Conservation (phyloP, 2,888 invertebrate genomes). For the Aphrophora alni region DNA sequence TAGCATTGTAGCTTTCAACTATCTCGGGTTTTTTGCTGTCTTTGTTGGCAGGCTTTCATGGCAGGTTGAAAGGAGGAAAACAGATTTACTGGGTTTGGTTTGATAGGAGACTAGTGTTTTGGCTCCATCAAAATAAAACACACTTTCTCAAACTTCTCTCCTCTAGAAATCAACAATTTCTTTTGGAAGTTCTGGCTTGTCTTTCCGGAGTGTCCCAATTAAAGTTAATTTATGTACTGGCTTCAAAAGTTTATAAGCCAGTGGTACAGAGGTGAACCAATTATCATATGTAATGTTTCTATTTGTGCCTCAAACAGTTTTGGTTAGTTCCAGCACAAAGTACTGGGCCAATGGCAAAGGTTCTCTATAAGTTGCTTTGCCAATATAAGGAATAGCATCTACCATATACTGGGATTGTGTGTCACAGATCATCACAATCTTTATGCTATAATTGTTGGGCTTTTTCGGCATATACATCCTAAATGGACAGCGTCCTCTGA, state of each 20-base stretch:
- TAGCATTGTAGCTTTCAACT: conserved; percentile 51
- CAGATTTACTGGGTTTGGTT: conserved; percentile 48
- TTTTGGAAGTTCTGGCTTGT: conserved; percentile 52
- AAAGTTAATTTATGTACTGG: conserved; percentile 42
- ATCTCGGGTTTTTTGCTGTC: conserved; percentile 48
- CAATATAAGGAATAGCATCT: conserved; percentile 40
- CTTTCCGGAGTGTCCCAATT: conserved; percentile 44
- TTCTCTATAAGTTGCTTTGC: conserved; percentile 28
- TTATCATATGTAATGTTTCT: conserved; percentile 45
- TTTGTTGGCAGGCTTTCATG: conserved; percentile 45
- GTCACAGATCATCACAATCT: conserved; percentile 37
- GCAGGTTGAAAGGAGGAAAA: conserved; percentile 51
- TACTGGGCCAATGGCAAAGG: conserved; percentile 29
- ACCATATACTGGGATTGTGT: conserved; percentile 39
- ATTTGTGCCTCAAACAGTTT: conserved; percentile 34
- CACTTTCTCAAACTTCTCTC: conserved; percentile 44
- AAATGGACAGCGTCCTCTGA: conserved; percentile 41
- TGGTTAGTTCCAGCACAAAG: conserved; percentile 42
- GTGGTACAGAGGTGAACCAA: conserved; percentile 39
- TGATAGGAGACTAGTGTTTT: conserved; percentile 50
- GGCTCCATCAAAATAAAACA: conserved; percentile 51
- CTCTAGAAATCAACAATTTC: conserved; percentile 48
- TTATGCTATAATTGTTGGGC: conserved; percentile 37
- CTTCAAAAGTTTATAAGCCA: conserved; percentile 44
- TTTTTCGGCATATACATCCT: conserved; percentile 39